phyloP scores from a whole-genome alignment of 2,113 vertebrate genomes.

The Pithys albifrons region DNA sequence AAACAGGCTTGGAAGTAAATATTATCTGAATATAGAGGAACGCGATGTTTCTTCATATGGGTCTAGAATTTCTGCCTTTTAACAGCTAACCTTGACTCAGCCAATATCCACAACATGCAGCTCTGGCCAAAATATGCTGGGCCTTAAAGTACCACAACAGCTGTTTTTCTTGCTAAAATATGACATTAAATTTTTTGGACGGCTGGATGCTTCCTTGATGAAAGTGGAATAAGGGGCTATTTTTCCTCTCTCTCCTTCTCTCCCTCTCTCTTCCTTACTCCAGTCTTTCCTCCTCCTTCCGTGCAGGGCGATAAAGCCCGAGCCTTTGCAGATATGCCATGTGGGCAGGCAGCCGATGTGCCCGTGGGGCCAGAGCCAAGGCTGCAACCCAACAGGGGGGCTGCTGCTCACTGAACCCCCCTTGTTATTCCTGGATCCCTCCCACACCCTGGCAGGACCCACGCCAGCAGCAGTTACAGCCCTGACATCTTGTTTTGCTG shows the following conservation, averaged over 20 bases:
- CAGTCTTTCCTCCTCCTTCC: not conserved
- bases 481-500: slow-evolving; percentile 60
- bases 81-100: slow-evolving; percentile 59
- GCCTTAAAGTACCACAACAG: slow-evolving; percentile 39
- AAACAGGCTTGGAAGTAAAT: slow-evolving; percentile 55
- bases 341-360: not conserved
- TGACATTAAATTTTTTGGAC: slow-evolving; percentile 52
- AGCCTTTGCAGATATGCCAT: not conserved
- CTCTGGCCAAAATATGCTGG: slow-evolving; percentile 38
- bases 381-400: not conserved
- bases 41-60: not conserved
- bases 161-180: slow-evolving; percentile 59
- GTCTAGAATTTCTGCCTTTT: slow-evolving; percentile 55
- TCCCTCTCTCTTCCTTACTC: not conserved
- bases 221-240: slow-evolving; percentile 14
- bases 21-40: slow-evolving; percentile 69
- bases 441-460: not conserved
- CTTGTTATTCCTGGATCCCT: slow-evolving; percentile 24
- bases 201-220: slow-evolving; percentile 53
- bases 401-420: slow-evolving; percentile 5
- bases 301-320: not conserved
- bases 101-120: slow-evolving; percentile 51
- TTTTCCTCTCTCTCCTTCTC: not conserved
- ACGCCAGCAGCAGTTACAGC: slow-evolving; percentile 27
- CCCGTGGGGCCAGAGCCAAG: not conserved